phyloP scores from a whole-genome alignment of 2,797 vertebrate genomes.

The Melanogrammus aeglefinus region DNA sequence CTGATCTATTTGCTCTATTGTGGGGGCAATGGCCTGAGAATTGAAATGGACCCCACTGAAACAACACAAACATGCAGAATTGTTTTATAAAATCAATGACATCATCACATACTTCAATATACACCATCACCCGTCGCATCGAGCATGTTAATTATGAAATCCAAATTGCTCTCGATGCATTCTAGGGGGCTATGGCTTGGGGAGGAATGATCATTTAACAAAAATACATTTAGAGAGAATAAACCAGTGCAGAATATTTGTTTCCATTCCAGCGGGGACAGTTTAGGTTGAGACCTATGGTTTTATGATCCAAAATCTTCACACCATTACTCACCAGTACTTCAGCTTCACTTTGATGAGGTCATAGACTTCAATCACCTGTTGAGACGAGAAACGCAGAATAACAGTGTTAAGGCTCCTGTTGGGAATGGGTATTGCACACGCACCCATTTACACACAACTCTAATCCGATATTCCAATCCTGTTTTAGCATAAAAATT shows the following conservation, averaged over 20 bases:
- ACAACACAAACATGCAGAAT: slow-evolving; percentile 59
- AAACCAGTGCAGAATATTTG: background rate
- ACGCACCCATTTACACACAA: background rate
- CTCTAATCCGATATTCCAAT: background rate
- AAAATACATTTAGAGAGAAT: background rate
- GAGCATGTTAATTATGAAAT: background rate
- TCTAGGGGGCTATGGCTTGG: background rate
- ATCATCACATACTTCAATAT: background rate
- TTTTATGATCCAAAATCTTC: background rate
- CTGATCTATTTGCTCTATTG: slow-evolving; percentile 99
- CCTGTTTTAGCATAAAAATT: background rate
- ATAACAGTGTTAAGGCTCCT: slow-evolving; percentile 6
- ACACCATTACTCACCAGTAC: slow-evolving; percentile 88
- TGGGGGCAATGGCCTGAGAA: slow-evolving; percentile 96
- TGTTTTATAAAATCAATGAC: background rate
- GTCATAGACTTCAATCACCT: slow-evolving; percentile 99
- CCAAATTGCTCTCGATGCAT: background rate
- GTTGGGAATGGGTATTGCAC: background rate
- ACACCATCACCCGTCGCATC: background rate
- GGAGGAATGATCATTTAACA: background rate
- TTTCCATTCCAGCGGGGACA: background rate
- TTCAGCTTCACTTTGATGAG: slow-evolving; percentile 99
- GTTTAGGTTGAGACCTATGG: background rate
- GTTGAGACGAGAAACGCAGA: slow-evolving; percentile 41
- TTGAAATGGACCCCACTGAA: slow-evolving; percentile 98